phyloP scores from a whole-genome alignment of 2,888 invertebrate species.

The Dione juno region DNA sequence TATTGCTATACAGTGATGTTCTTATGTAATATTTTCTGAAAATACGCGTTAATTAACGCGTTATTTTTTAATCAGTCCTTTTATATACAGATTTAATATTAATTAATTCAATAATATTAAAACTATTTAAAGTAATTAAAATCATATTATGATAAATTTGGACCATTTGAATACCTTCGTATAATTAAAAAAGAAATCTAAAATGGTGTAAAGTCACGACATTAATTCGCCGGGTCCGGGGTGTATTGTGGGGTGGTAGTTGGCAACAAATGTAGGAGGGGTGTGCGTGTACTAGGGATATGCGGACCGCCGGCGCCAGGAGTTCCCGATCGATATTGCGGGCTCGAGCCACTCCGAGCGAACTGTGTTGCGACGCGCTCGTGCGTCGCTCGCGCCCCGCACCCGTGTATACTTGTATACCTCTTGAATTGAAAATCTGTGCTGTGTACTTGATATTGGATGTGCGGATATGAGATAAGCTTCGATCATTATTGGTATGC shows the following conservation, averaged over 20 bases:
- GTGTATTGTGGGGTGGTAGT: slow-evolving; percentile 42
- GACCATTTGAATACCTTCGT: background rate
- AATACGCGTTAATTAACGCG: background rate
- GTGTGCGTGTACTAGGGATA: slow-evolving; percentile 79
- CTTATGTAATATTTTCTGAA: background rate
- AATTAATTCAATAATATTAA: background rate
- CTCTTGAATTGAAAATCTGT: slow-evolving; percentile 49
- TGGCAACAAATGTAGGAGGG: slow-evolving; percentile 59
- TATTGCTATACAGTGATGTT: background rate
- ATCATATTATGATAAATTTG: background rate
- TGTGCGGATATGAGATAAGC: slow-evolving; percentile 75
- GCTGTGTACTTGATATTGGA: slow-evolving; percentile 54
- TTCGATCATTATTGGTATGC: slow-evolving; percentile 62
- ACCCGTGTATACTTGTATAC: slow-evolving; percentile 53
- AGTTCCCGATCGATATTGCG: slow-evolving; percentile 75
- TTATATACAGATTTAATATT: too few relatives aligned
- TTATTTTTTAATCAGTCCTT: too few relatives aligned
- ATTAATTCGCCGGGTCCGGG: slow-evolving; percentile 42
- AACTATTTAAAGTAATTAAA: background rate
- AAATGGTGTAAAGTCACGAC: slow-evolving; percentile 42
- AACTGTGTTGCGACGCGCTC: slow-evolving; percentile 67
- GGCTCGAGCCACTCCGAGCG: slow-evolving; percentile 62
- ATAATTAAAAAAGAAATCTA: slow-evolving; percentile 27
- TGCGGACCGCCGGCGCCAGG: slow-evolving; percentile 80
- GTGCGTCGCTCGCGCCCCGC: slow-evolving; percentile 56